Evolutionary conservation across 2,888 invertebrate species (phyloP).

Genomic region (Scelioninae gen. 1): DNA sequence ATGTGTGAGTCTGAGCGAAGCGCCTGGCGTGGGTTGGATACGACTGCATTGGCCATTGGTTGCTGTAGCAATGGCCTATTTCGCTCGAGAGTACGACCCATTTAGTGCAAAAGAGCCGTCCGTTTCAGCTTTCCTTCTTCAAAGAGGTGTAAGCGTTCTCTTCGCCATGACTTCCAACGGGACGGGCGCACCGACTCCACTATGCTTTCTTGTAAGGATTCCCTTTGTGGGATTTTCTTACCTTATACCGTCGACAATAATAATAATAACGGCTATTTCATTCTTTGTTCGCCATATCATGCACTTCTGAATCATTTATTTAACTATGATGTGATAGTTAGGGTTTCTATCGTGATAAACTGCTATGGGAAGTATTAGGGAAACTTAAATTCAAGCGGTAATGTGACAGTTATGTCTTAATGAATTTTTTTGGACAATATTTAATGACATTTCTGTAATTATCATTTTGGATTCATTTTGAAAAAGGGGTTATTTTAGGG

Average conservation of each 20-base stretch:
- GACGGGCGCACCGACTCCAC: slow-evolving; percentile 70
- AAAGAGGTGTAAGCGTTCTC: slow-evolving; percentile 73
- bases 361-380: too few relatives aligned
- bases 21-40: slow-evolving; percentile 66
- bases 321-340: slow-evolving; percentile 36
- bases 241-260: slow-evolving; percentile 27
- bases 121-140: slow-evolving; percentile 69
- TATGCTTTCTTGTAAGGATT: slow-evolving; percentile 37
- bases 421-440: too few relatives aligned
- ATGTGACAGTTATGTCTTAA: too few relatives aligned
- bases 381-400: too few relatives aligned
- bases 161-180: slow-evolving; percentile 68
- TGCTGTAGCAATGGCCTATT: slow-evolving; percentile 81
- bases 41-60: slow-evolving; percentile 80
- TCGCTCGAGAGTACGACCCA: slow-evolving; percentile 81
- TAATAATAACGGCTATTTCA: slow-evolving; percentile 55
- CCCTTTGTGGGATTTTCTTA: slow-evolving; percentile 59
- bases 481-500: too few relatives aligned
- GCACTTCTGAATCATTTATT: slow-evolving; percentile 53
- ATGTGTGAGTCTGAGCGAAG: slow-evolving; percentile 49
- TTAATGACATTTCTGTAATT: too few relatives aligned
- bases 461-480: too few relatives aligned
- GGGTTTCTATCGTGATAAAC: slow-evolving; percentile 2
- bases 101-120: slow-evolving; percentile 78
- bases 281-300: slow-evolving; percentile 35